Conservation (phyloP, 2,888 invertebrate genomes). For the Apotomis capreana region DNA sequence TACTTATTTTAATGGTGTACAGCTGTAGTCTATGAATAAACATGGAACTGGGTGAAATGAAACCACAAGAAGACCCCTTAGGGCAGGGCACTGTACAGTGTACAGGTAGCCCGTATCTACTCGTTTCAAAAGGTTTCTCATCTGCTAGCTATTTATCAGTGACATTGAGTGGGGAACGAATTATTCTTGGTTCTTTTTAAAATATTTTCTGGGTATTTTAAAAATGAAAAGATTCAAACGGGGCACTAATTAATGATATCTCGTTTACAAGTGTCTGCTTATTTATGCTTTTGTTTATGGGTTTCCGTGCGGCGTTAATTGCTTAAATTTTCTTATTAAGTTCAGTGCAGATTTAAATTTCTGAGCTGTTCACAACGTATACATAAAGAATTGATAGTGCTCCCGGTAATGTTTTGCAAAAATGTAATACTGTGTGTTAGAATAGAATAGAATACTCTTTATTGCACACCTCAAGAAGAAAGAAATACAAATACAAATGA, state of each 20-base stretch:
- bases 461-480: no score
- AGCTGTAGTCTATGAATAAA: slow-evolving; percentile 24
- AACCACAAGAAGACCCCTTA: slow-evolving; percentile 36
- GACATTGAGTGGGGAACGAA: slow-evolving; percentile 48
- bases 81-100: slow-evolving; percentile 28
- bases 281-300: slow-evolving; percentile 24
- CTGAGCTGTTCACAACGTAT: background rate
- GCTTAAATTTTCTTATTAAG: background rate
- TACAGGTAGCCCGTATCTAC: slow-evolving; percentile 38
- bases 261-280: slow-evolving; percentile 17
- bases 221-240: slow-evolving; percentile 51
- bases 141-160: slow-evolving; percentile 53
- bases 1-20: background rate
- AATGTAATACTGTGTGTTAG: no score
- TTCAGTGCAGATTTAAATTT: background rate
- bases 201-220: slow-evolving; percentile 48
- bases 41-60: slow-evolving; percentile 27
- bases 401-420: no score
- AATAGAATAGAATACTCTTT: no score
- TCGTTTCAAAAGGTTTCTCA: slow-evolving; percentile 45
- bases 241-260: slow-evolving; percentile 50
- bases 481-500: no score
- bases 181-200: slow-evolving; percentile 47
- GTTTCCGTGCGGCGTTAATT: background rate
- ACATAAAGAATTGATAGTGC: background rate